phyloP scores from a whole-genome alignment of 2,113 vertebrate species.

The Epinephelus lanceolatus region DNA sequence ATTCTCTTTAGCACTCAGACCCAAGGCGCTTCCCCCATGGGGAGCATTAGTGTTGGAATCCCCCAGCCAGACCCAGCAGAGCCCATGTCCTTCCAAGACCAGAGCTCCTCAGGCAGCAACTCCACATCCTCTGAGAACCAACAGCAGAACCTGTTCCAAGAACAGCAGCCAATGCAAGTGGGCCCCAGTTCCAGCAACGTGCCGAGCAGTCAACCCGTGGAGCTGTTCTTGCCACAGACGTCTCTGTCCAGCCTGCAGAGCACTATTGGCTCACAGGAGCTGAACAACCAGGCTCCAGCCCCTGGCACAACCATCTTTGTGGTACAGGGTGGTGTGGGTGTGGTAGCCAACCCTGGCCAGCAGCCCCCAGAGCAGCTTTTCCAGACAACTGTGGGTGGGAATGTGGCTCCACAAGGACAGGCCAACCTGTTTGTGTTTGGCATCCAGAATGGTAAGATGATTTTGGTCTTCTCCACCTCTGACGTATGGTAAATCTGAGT shows the following conservation, averaged over 20 bases:
- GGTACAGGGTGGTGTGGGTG: conserved; percentile 88
- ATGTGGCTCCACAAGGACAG: conserved; percentile 90
- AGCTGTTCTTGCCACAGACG: conserved; percentile 93
- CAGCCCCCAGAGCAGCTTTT: conserved; percentile 89
- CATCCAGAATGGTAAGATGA: conserved; percentile 94
- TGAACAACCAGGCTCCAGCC: conserved; percentile 85
- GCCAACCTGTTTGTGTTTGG: conserved; percentile 96
- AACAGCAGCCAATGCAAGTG: conserved; percentile 95
- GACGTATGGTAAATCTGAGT: not conserved
- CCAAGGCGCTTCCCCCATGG: conserved; percentile 76
- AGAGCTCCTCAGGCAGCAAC: conserved; percentile 87
- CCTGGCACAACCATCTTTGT: conserved; percentile 88
- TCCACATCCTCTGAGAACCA: conserved; percentile 82
- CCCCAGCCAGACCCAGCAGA: conserved; percentile 89
- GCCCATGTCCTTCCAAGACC: conserved; percentile 97
- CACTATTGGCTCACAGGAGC: conserved; percentile 90
- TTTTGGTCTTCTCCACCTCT: not conserved
- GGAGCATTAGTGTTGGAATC: conserved; percentile 83
- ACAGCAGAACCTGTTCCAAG: conserved; percentile 92
- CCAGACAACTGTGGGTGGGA: conserved; percentile 88
- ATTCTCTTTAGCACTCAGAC: conserved; percentile 85
- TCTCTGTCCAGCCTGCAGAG: conserved; percentile 93
- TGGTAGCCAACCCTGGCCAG: conserved; percentile 88
- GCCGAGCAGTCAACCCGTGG: conserved; percentile 88
- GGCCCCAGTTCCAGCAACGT: conserved; percentile 87